Conservation (phyloP, 2,888 invertebrate species). For the Malacosoma neustria region DNA sequence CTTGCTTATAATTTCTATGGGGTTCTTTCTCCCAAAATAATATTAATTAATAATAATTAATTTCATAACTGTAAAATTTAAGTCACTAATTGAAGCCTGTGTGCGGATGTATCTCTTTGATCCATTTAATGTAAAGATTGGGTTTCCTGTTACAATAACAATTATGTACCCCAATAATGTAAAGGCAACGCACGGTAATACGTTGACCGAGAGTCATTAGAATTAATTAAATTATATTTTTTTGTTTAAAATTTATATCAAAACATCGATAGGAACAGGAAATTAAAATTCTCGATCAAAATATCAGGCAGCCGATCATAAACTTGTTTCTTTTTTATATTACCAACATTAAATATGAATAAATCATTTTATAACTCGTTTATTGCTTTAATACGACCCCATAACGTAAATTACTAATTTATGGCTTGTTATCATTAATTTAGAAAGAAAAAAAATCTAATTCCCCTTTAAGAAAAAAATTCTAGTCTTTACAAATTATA, state of each 20-base stretch:
- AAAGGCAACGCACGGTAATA: background rate
- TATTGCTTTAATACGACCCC: slow-evolving; percentile 15
- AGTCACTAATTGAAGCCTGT: background rate
- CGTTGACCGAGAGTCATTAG: background rate
- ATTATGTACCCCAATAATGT: background rate
- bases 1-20: too few relatives aligned
- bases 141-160: background rate
- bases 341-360: background rate
- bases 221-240: background rate
- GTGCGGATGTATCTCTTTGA: too few relatives aligned
- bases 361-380: background rate
- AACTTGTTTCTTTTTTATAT: background rate
- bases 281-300: background rate
- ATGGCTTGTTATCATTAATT: background rate
- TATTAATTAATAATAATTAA: background rate
- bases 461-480: too few relatives aligned
- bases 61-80: background rate
- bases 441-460: too few relatives aligned
- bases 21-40: too few relatives aligned
- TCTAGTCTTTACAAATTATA: too few relatives aligned
- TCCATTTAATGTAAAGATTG: background rate
- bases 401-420: slow-evolving; percentile 1
- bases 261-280: background rate
- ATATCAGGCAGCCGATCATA: background rate
- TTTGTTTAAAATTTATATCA: background rate